A percentile compares a stretch with the other conserved stretches of the same genome.
phyloP scores from a whole-genome alignment of 1,140 invertebrate genomes.

The Aphelinus atriplicis region DNA sequence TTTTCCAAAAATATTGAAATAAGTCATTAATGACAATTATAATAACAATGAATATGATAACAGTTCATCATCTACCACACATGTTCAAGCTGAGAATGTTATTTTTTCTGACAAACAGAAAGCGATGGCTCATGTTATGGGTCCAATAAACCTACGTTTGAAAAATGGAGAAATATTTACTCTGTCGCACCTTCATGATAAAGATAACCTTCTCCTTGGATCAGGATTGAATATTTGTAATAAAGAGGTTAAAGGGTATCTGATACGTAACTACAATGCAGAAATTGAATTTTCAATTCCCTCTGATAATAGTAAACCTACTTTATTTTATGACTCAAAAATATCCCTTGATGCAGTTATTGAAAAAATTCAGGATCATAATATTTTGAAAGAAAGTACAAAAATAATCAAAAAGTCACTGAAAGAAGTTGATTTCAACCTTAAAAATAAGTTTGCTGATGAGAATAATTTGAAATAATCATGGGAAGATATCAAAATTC shows the following conservation, averaged over 20 bases:
- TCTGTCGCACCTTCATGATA: not conserved
- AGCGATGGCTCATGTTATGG: not conserved
- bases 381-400: slow-evolving; percentile 3
- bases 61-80: not conserved
- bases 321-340: not conserved
- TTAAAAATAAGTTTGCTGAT: not conserved
- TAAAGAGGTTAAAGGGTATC: slow-evolving; percentile 1
- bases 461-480: slow-evolving; percentile 1
- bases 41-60: not conserved
- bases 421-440: not conserved
- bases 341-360: not conserved
- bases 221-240: not conserved
- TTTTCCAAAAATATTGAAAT: not conserved
- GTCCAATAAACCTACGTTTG: not conserved
- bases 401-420: slow-evolving; percentile 13
- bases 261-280: not conserved
- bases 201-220: not conserved
- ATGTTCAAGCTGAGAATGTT: not conserved
- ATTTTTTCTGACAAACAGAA: not conserved
- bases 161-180: not conserved
- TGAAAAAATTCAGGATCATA: not conserved
- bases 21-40: not conserved
- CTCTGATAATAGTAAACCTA: not conserved
- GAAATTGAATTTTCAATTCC: slow-evolving; percentile 5
- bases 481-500: not conserved